These are phyloP conservation scores for Halictus ligatus DNA, from an alignment of 2,888 invertebrate species.

Conservation along the genomic window DNA sequence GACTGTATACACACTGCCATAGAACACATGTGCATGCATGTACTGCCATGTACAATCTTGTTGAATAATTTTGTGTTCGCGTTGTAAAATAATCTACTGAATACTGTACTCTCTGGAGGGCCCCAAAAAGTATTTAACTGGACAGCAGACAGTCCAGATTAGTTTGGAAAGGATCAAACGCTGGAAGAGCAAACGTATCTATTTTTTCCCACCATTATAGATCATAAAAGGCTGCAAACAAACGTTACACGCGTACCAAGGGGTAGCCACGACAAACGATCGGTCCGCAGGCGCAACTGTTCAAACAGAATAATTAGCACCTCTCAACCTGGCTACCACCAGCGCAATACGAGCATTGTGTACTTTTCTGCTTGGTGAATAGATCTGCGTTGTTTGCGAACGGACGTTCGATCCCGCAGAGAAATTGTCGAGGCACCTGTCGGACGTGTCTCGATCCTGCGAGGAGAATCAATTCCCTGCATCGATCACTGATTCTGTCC, in stretches of 20 bases:
- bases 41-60: neutral
- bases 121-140: neutral
- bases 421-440: neutral
- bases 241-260: conserved; percentile 19
- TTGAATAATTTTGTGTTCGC: neutral
- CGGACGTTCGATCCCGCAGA: conserved; percentile 16
- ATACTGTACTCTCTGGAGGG: no score
- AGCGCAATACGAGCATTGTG: conserved; percentile 22
- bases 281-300: conserved; percentile 23
- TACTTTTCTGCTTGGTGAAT: conserved; percentile 35
- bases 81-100: neutral
- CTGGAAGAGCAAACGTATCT: neutral
- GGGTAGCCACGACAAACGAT: conserved; percentile 36
- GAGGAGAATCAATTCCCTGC: conserved; percentile 9
- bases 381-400: conserved; percentile 25
- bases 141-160: neutral
- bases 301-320: conserved; percentile 55
- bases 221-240: neutral
- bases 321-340: conserved; percentile 29
- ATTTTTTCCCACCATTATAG: neutral
- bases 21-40: no score
- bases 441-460: no score
- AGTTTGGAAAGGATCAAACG: neutral
- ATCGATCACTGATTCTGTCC: neutral
- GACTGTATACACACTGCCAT: no score